Evolutionary conservation across 2,888 invertebrate species (phyloP).

Genomic region (Lithophane semibrunnea): DNA sequence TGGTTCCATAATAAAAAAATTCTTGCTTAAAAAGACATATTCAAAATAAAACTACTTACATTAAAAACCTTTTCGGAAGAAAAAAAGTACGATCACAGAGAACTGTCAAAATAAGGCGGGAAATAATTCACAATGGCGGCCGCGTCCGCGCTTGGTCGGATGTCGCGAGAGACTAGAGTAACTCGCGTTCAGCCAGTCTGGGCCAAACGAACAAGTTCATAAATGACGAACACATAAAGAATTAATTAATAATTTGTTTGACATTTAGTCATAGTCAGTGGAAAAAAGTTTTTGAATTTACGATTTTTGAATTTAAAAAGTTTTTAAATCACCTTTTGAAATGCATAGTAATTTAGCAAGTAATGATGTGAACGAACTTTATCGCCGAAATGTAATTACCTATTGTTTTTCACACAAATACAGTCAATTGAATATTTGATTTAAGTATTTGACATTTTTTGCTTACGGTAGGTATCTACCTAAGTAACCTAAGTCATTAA

Average conservation of each 20-base stretch:
- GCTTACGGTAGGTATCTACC: not conserved
- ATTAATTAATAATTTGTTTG: slow-evolving; percentile 5
- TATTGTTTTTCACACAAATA: not conserved
- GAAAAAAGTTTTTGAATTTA: not conserved
- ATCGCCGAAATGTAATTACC: not conserved
- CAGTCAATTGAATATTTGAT: not conserved
- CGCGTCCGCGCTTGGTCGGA: slow-evolving; percentile 69
- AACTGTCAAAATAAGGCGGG: slow-evolving; percentile 68
- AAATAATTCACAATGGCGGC: slow-evolving; percentile 65
- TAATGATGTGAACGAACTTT: not conserved
- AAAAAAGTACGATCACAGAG: slow-evolving; percentile 45
- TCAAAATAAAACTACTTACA: slow-evolving; percentile 51
- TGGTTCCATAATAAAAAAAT: not conserved
- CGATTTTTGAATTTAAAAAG: no score
- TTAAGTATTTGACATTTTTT: not conserved
- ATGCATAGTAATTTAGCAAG: no score
- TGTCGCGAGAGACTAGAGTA: slow-evolving; percentile 75
- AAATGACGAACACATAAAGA: not conserved
- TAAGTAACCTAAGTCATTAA: not conserved
- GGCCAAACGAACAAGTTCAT: slow-evolving; percentile 45
- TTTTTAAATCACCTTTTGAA: not conserved
- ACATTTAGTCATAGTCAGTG: not conserved
- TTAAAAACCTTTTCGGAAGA: not conserved
- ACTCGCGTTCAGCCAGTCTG: slow-evolving; percentile 33
- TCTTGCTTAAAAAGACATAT: not conserved